A percentile compares a stretch with the other conserved stretches of the same genome.
These are phyloP conservation scores for Ambastaia sidthimunki DNA, from an alignment of 2,797 vertebrate genomes.

Conservation along the genomic window DNA sequence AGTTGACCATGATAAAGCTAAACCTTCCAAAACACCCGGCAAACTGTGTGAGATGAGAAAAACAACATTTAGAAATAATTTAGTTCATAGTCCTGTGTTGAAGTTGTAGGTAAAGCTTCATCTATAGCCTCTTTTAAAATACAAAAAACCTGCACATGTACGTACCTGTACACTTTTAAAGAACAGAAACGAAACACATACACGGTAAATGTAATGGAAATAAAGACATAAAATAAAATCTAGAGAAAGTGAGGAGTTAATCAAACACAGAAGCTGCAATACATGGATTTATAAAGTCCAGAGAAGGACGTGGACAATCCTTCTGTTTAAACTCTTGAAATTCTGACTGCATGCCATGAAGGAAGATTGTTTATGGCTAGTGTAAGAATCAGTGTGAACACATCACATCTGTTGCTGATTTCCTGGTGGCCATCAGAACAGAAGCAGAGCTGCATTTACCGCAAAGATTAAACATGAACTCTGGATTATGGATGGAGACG, in stretches of 20 bases:
- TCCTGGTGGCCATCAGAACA: not conserved
- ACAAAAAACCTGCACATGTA: too few species aligned
- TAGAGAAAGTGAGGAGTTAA: too few species aligned
- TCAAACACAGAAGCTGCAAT: too few species aligned
- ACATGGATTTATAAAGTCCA: too few species aligned
- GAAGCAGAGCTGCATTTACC: not conserved
- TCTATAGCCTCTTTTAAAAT: too few species aligned
- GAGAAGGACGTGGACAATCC: not conserved
- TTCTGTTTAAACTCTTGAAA: not conserved
- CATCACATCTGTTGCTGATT: slow-evolving; percentile 28
- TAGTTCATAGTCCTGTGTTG: not conserved
- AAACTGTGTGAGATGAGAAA: not conserved
- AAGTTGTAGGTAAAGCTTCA: too few species aligned
- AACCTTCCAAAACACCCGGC: not conserved
- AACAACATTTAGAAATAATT: too few species aligned
- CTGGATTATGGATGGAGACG: slow-evolving; percentile 13
- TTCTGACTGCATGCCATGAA: not conserved
- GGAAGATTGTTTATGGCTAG: not conserved
- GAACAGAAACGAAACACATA: too few species aligned
- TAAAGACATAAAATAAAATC: too few species aligned
- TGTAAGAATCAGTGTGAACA: not conserved
- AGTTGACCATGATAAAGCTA: not conserved
- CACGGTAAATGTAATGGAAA: too few species aligned
- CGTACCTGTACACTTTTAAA: too few species aligned
- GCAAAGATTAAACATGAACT: slow-evolving; percentile 28